phyloP scores from a whole-genome alignment of 2,797 vertebrate genomes.

The Sciurus vulgaris region DNA sequence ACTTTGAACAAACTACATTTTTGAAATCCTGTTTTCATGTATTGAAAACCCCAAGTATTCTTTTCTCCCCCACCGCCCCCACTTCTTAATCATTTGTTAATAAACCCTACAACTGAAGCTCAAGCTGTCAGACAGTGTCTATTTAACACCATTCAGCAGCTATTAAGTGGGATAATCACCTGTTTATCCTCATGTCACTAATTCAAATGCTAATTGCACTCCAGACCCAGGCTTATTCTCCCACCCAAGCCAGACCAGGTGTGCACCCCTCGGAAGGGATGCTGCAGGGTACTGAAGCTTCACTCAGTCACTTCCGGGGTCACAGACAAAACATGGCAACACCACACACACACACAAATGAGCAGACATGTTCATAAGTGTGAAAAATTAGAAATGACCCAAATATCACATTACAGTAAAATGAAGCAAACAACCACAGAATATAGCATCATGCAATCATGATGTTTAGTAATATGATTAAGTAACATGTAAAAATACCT shows the following conservation, averaged over 20 bases:
- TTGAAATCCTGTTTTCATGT: constrained; percentile 65
- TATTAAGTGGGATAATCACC: constrained; percentile 87
- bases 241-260: constrained; percentile 73
- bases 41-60: constrained; percentile 8
- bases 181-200: constrained; percentile 85
- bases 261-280: constrained; percentile 45
- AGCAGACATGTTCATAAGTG: not conserved
- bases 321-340: not conserved
- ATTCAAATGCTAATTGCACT: constrained; percentile 88
- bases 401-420: constrained; percentile 20
- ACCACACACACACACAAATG: not conserved
- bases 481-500: constrained; percentile 9
- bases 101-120: constrained; percentile 72
- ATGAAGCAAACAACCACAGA: not conserved
- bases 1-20: constrained; percentile 51
- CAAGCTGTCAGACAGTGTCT: constrained; percentile 76
- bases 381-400: constrained; percentile 41
- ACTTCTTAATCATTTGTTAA: constrained; percentile 67
- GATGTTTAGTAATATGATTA: not conserved
- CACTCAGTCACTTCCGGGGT: not conserved
- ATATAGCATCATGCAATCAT: not conserved
- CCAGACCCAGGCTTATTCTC: constrained; percentile 80
- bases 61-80: constrained; percentile 5
- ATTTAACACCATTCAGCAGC: constrained; percentile 85
- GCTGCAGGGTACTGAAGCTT: constrained; percentile 59